Base-by-base conservation (phyloP, 2,888 invertebrate genomes). In the Drosophila leonis region DNA sequence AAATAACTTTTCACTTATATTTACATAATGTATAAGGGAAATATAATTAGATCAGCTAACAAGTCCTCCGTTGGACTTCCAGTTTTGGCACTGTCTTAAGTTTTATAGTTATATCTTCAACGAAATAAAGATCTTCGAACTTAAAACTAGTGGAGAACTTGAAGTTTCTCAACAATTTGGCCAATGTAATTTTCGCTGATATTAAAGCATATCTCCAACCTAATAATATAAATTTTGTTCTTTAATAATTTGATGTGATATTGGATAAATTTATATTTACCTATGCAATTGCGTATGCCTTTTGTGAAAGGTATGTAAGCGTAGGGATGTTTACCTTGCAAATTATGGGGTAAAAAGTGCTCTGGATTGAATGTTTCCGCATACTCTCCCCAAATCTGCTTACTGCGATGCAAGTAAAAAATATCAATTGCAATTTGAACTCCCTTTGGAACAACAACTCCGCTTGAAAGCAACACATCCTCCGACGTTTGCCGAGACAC, bases 261-360 rank as follows among this genome's bases (percentile, higher is more conserved):
- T n/a, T 13, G 4, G 27, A 20, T 15, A 24, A 41, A 33, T 39
- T 20, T 9, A 13, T 1, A 41, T 51, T 20, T 73, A 91, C 92
- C 92, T 71, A 93, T 93, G 49, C 92, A 92, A 62, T 91, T 92
- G 12, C 93, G 75, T 15, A 91, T 78, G 2, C 93, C 93, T 61
- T 92, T 92, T n/a, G 92, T 90, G 35, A 93, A 93, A 3, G 93
- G 93, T 67, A 92, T 90, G 66, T 81, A 93, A 0, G 92, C 89
- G 51, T 90, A 92, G 0, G 93, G 86, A 78, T 93, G 93, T 15
- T 90, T 91, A 15, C 72, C 86, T n/a, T 78, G 82, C 51, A 91
- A 74, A 66, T 92, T 89, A 8, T 90, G 82, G 0, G 93, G 92
- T 33, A 93, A 65, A 62, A 93, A 93, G 51, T 93, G 84, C 9